phyloP scores from a whole-genome alignment of 1,140 invertebrate species.

The Nomia melanderi region DNA sequence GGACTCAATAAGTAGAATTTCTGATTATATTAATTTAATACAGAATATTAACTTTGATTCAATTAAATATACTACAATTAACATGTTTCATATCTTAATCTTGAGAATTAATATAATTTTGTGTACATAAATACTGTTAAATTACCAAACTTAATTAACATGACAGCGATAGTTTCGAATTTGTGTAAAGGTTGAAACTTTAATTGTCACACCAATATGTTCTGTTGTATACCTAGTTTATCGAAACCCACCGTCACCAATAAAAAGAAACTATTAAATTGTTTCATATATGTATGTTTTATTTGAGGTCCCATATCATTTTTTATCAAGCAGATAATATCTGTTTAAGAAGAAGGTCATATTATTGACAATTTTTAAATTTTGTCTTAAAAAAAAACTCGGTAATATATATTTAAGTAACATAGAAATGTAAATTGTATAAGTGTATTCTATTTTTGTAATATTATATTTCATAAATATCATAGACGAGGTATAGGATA shows the following conservation, averaged over 20 bases:
- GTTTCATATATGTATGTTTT: constrained; percentile 46
- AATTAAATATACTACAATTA: constrained; percentile 51
- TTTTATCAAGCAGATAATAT: no score
- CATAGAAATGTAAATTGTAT: no score
- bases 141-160: constrained; percentile 51
- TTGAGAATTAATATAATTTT: constrained; percentile 61
- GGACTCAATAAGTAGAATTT: constrained; percentile 53
- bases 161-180: constrained; percentile 38
- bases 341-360: no score
- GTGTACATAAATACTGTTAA: constrained; percentile 56
- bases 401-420: no score
- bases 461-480: no score
- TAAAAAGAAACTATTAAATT: constrained; percentile 62
- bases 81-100: constrained; percentile 44
- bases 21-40: constrained; percentile 56
- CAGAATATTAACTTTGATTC: constrained; percentile 41
- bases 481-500: no score
- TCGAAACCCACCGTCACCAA: constrained; percentile 58
- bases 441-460: no score
- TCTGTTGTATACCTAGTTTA: constrained; percentile 54
- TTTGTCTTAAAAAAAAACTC: no score
- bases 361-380: no score
- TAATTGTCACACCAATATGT: constrained; percentile 51
- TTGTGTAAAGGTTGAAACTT: constrained; percentile 58
- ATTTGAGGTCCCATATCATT: not conserved